Evolutionary conservation across 1,140 invertebrate species (phyloP), one percentile per base, ranked within the genome.

Genomic region (Ganaspis sp.): DNA sequence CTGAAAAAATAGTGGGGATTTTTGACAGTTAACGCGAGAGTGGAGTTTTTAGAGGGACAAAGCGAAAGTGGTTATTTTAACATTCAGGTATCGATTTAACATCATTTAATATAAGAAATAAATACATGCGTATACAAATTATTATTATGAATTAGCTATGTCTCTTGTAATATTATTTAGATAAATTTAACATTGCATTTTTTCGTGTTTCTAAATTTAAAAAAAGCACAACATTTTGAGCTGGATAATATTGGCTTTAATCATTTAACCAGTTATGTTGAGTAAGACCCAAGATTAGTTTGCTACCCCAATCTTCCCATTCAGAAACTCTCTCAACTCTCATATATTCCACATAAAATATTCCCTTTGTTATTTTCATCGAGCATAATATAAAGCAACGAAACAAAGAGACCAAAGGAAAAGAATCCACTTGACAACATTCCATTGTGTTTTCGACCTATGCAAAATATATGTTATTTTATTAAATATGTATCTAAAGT

Each of bases 331-430:
- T 64, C 58, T 64, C 58, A n/a, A 54, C 58, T 64, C 58, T 29
- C 26, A 64, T 64, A 15, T 23, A 54, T 23, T 58, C 4, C 23
- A 15, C 58, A 64, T 64, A 64, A 64, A 64, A 64, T 64, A 64
- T 64, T 64, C 58, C 23, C 26, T 64, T 64, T 64, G 58, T 34
- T 34, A 64, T 64, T 64, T 29, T n/a, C 58, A 29, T 64, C 23
- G 58, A 64, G 58, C 12, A 64, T 64, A 64, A 64, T 64, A 26
- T 64, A 64, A 64, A 29, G 23, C 58, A 29, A 64, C 58, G 58
- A 64, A 64, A 64, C 58, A 64, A 64, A 64, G 58, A 64, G 58
- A 64, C 23, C 21, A 64, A 64, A 21, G 58, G 54, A 15, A 29
- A 64, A 64, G 17, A 64, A 64, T 64, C 26, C 58, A 34, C 12